phyloP scores from a whole-genome alignment of 1,140 invertebrate species.

The Brachionus manjavacas region DNA sequence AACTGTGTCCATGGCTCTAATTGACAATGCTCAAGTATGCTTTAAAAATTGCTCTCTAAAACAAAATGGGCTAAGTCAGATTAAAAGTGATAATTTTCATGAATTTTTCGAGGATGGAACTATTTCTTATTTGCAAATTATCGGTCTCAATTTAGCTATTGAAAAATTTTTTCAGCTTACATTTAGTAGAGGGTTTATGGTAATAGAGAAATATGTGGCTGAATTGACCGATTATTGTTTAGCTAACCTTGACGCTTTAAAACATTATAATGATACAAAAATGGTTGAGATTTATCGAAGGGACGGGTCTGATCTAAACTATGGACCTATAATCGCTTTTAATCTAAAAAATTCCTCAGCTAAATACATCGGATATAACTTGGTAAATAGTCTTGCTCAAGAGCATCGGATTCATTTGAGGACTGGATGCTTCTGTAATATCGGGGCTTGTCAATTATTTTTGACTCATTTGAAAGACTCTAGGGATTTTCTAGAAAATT shows the following conservation, averaged over 20 bases:
- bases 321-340: conserved; percentile 83
- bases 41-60: conserved; percentile 42
- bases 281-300: conserved; percentile 70
- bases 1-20: conserved; percentile 75
- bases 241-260: conserved; percentile 63
- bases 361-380: conserved; percentile 73
- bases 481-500: conserved; percentile 36
- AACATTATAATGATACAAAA: conserved; percentile 70
- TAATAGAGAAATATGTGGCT: neutral
- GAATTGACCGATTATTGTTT: conserved; percentile 69
- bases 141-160: conserved; percentile 74
- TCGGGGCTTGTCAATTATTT: conserved; percentile 83
- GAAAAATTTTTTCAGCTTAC: conserved; percentile 61
- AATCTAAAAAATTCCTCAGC: conserved; percentile 74
- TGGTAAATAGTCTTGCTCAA: conserved; percentile 81
- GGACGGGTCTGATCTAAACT: conserved; percentile 64
- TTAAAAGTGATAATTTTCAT: neutral
- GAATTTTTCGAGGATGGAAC: conserved; percentile 89
- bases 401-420: conserved; percentile 78
- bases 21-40: conserved; percentile 57
- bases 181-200: conserved; percentile 46
- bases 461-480: conserved; percentile 57
- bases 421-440: conserved; percentile 93
- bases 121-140: conserved; percentile 76
- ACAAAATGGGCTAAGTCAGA: neutral